These are phyloP conservation scores for Smutsia temminckii DNA, from an alignment of 2,797 vertebrate species.

Conservation along the genomic window DNA sequence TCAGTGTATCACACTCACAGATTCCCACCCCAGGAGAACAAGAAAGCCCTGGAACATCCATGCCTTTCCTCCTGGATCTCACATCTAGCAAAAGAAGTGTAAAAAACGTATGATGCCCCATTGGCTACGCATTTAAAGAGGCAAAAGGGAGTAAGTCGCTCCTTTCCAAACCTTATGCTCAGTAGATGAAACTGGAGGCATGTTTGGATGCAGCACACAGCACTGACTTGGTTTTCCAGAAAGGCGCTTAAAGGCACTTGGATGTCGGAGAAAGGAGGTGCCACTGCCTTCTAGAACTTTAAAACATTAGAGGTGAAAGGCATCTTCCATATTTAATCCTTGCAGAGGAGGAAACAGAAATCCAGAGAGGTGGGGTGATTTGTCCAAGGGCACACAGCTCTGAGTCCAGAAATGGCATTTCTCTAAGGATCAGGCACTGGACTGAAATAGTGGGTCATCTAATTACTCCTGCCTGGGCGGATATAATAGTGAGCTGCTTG, in stretches of 20 bases:
- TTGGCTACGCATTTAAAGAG: slow-evolving; percentile 76
- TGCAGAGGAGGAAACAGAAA: background rate
- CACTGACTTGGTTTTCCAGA: slow-evolving; percentile 72
- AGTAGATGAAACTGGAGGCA: slow-evolving; percentile 69
- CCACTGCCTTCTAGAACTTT: slow-evolving; percentile 67
- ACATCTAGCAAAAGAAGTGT: slow-evolving; percentile 77
- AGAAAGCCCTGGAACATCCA: slow-evolving; percentile 65
- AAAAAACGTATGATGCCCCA: slow-evolving; percentile 78
- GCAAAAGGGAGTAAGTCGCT: slow-evolving; percentile 75
- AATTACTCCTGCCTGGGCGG: background rate
- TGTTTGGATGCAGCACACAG: slow-evolving; percentile 58
- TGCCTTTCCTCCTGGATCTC: slow-evolving; percentile 75
- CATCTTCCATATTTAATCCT: background rate
- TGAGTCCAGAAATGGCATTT: background rate
- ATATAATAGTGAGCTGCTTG: background rate
- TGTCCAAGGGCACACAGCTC: background rate
- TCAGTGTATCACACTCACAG: background rate
- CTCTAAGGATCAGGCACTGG: background rate
- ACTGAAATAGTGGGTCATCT: background rate
- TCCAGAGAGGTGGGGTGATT: background rate
- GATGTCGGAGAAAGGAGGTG: slow-evolving; percentile 65
- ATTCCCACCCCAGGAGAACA: slow-evolving; percentile 63
- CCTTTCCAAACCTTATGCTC: slow-evolving; percentile 79
- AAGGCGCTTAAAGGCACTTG: slow-evolving; percentile 70
- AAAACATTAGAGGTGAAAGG: slow-evolving; percentile 50